phyloP scores from a whole-genome alignment of 1,140 invertebrate genomes.

The Tenebrio molitor region DNA sequence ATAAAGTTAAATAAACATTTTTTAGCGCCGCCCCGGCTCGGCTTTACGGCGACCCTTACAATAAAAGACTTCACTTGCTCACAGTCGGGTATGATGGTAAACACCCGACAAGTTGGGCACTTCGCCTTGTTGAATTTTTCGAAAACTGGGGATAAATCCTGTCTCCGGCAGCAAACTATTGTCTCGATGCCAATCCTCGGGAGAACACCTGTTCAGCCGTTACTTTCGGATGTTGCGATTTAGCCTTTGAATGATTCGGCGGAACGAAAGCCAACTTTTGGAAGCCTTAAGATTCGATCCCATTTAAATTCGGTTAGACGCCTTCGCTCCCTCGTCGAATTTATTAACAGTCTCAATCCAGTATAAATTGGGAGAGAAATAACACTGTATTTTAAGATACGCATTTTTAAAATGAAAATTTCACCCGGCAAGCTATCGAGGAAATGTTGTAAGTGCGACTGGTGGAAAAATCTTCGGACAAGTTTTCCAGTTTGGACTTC shows the following conservation, averaged over 20 bases:
- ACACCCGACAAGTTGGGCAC: no score
- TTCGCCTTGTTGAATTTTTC: no score
- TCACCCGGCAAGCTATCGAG: background rate
- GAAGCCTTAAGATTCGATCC: constrained; percentile 15
- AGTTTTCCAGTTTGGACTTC: background rate
- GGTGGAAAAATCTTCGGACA: no score
- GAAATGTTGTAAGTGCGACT: background rate
- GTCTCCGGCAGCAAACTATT: no score
- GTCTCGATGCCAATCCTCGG: background rate
- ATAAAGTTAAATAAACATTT: background rate
- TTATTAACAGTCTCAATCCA: background rate
- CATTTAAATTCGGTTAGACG: background rate
- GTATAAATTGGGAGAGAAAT: background rate
- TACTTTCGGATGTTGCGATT: background rate
- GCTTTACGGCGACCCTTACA: background rate
- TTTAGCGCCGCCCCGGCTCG: background rate
- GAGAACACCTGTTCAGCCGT: constrained; percentile 5
- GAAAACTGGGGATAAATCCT: no score
- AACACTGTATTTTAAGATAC: background rate
- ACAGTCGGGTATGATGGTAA: no score
- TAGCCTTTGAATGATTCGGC: constrained; percentile 5
- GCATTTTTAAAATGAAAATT: background rate
- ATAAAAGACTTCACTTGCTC: background rate
- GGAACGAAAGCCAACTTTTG: constrained; percentile 15
- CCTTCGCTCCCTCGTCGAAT: constrained; percentile 1